Percentiles rank a stretch among this genome's conserved stretches.
Conservation (phyloP, 2,797 vertebrate genomes). For the Yasuhikotakia modesta region DNA sequence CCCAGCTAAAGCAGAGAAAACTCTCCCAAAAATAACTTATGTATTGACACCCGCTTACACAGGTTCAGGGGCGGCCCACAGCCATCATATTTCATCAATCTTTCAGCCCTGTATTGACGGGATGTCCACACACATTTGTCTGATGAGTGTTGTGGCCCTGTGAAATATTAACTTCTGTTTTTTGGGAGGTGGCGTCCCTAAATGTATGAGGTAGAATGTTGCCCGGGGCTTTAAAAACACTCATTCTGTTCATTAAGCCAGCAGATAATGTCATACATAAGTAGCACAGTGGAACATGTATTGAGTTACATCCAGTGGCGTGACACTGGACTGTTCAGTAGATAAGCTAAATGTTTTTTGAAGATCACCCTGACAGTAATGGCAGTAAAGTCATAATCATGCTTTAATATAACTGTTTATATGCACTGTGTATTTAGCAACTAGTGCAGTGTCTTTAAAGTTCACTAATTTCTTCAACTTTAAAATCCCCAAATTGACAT, state of each 20-base stretch:
- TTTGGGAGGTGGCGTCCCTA: conserved; percentile 64
- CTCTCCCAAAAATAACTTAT: conserved; percentile 72
- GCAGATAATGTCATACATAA: conserved; percentile 65
- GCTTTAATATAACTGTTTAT: background rate
- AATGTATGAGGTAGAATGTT: conserved; percentile 57
- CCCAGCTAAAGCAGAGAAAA: conserved; percentile 64
- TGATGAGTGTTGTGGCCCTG: conserved; percentile 66
- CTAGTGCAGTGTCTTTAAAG: too few relatives aligned
- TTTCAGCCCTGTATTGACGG: conserved; percentile 77
- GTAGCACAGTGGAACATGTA: conserved; percentile 58
- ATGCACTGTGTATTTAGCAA: too few relatives aligned
- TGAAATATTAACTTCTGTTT: conserved; percentile 78
- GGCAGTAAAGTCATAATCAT: conserved; percentile 45
- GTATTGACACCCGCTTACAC: conserved; percentile 70
- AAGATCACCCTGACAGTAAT: conserved; percentile 51
- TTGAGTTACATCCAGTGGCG: conserved; percentile 52
- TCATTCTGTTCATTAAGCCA: conserved; percentile 67
- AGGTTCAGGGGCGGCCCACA: conserved; percentile 69
- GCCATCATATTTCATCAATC: conserved; percentile 78
- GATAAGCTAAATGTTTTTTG: conserved; percentile 18
- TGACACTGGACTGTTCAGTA: conserved; percentile 16
- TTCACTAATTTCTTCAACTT: too few relatives aligned
- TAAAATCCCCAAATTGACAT: too few relatives aligned
- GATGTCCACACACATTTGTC: conserved; percentile 78
- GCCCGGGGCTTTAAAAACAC: conserved; percentile 67